A percentile compares a stretch with the other conserved stretches of the same genome.
Conservation (phyloP, 2,888 invertebrate species). For the Choristoneura rosaceana region DNA sequence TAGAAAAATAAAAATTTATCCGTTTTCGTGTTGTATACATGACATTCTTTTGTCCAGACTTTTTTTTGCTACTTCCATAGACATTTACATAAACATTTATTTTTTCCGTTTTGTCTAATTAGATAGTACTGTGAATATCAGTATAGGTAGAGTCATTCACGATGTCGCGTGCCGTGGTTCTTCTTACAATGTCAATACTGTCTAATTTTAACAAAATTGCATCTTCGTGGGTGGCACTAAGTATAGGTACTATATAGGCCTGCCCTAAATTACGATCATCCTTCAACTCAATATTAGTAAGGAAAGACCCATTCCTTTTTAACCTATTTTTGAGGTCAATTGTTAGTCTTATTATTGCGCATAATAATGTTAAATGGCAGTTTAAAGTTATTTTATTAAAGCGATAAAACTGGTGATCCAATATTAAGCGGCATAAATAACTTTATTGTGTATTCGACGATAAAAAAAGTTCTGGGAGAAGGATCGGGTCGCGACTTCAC, state of each 20-base stretch:
- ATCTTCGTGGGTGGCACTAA: too few relatives aligned
- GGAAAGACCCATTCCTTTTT: background rate
- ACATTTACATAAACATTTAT: too few relatives aligned
- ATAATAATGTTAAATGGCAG: background rate
- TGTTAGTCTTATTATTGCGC: background rate
- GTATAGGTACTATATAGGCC: background rate
- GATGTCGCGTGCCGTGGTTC: too few relatives aligned
- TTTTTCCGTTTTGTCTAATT: too few relatives aligned
- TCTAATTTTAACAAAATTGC: too few relatives aligned
- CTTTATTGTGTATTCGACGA: slow-evolving; percentile 10
- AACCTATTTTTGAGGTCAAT: background rate
- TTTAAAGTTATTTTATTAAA: slow-evolving; percentile 1
- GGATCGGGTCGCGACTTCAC: background rate
- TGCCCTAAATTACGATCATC: background rate
- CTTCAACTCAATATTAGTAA: background rate
- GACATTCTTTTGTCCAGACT: too few relatives aligned
- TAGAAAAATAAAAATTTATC: too few relatives aligned
- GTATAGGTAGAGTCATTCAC: too few relatives aligned
- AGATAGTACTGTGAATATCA: too few relatives aligned
- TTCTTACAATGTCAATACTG: too few relatives aligned
- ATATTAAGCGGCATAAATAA: slow-evolving; percentile 2
- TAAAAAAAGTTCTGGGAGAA: slow-evolving; percentile 6
- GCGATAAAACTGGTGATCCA: slow-evolving; percentile 11
- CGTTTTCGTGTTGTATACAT: too few relatives aligned
- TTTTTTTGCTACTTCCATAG: too few relatives aligned